A percentile compares a stretch with the other conserved stretches of the same genome.
Conservation (phyloP, 1,140 invertebrate species). For the Drosophila tani region DNA sequence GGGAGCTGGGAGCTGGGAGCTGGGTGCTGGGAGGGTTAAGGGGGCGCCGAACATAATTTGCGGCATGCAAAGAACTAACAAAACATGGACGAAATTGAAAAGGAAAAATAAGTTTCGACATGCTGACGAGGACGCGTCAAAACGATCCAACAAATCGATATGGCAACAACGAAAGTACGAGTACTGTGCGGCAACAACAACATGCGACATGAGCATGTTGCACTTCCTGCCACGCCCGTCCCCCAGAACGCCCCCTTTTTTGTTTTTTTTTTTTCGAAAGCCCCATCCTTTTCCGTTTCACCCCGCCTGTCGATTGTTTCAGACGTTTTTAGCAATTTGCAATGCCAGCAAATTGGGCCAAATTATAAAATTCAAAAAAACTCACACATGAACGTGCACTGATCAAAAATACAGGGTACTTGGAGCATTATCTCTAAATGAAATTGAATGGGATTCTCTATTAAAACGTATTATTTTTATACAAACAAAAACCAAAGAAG, state of each 20-base stretch:
- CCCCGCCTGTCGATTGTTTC: conserved; percentile 69
- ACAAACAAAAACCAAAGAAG: too few species aligned
- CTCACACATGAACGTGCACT: conserved; percentile 8
- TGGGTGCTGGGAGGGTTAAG: background rate
- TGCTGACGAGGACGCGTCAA: conserved; percentile 78
- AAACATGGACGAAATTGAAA: conserved; percentile 51
- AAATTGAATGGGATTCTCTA: too few species aligned
- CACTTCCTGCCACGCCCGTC: conserved; percentile 65
- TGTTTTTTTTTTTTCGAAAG: background rate
- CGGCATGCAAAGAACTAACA: conserved; percentile 81
- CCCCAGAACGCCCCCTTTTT: background rate
- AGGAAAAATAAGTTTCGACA: conserved; percentile 64
- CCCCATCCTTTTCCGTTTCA: background rate
- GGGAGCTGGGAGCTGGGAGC: background rate
- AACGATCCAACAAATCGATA: conserved; percentile 75
- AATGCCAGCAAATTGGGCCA: conserved; percentile 81
- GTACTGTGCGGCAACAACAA: conserved; percentile 7
- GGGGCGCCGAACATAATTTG: conserved; percentile 67
- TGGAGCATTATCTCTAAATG: too few species aligned
- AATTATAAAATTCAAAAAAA: conserved; percentile 66
- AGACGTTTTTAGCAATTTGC: conserved; percentile 76
- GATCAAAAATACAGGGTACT: background rate
- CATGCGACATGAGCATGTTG: conserved; percentile 76
- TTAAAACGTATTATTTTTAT: too few species aligned
- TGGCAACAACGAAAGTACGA: conserved; percentile 22